Evolutionary conservation across 2,797 vertebrate species (phyloP).

Genomic region (Falco cherrug): DNA sequence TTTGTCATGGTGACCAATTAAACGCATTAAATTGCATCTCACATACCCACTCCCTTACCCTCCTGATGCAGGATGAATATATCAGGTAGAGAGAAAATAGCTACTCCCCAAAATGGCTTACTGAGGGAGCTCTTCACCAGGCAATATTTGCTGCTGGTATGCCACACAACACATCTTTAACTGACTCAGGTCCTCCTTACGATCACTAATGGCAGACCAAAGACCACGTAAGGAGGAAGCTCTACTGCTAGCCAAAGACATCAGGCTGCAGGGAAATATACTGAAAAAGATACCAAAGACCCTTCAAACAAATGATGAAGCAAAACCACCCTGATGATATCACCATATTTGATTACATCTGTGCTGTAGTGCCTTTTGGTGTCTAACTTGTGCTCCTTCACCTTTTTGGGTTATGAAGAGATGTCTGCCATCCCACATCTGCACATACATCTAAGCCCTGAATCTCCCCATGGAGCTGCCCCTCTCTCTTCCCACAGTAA

Average conservation of each 20-base stretch:
- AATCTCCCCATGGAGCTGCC: not conserved
- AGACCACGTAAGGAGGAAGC: not conserved
- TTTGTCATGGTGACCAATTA: not conserved
- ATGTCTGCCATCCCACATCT: not conserved
- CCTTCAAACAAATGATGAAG: not conserved
- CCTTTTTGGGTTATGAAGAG: not conserved
- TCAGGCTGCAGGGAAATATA: not conserved
- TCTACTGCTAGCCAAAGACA: not conserved
- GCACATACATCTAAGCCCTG: not conserved
- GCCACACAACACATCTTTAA: not conserved
- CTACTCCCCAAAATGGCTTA: not conserved
- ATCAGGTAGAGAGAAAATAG: not conserved
- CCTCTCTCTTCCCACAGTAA: not conserved
- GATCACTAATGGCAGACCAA: not conserved
- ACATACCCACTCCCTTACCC: not conserved
- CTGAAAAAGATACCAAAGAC: not conserved
- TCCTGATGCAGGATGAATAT: not conserved
- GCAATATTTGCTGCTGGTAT: not conserved
- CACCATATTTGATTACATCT: not conserved
- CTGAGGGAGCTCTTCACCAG: not conserved
- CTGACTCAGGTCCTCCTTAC: not conserved
- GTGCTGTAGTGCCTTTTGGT: not conserved
- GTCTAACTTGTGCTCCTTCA: not conserved
- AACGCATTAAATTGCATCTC: not conserved
- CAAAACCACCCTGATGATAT: not conserved